A percentile compares a stretch with the other conserved stretches of the same genome.
phyloP scores from a whole-genome alignment of 2,888 invertebrate genomes.

The Clitarchus hookeri region DNA sequence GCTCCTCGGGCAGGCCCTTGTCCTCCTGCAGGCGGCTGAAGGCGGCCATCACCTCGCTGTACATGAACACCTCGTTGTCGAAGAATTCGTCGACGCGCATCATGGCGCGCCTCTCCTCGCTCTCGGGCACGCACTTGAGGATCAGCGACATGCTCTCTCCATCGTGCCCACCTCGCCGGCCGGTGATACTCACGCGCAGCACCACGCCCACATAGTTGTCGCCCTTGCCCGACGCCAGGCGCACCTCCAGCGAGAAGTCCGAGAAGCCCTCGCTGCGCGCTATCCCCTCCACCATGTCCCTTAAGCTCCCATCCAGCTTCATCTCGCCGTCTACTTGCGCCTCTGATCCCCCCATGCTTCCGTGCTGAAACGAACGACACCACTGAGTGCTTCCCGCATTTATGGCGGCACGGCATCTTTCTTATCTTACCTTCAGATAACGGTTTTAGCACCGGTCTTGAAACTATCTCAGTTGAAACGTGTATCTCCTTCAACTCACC shows the following conservation, averaged over 20 bases:
- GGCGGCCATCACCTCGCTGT: conserved; percentile 27
- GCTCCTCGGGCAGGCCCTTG: background rate
- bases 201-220: conserved; percentile 36
- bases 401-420: too few species aligned
- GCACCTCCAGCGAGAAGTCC: background rate
- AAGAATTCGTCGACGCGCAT: conserved; percentile 25
- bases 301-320: background rate
- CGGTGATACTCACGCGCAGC: conserved; percentile 22
- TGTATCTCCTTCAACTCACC: too few species aligned
- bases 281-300: background rate
- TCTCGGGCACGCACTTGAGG: conserved; percentile 29
- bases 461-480: too few species aligned
- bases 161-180: background rate
- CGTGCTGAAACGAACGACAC: too few species aligned
- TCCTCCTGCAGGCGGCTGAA: conserved; percentile 12
- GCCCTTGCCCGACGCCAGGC: conserved; percentile 18
- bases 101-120: conserved; percentile 19
- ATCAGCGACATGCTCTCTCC: conserved; percentile 18
- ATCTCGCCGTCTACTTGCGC: too few species aligned
- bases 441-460: too few species aligned
- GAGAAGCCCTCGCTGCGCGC: background rate
- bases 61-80: conserved; percentile 33
- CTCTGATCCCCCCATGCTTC: too few species aligned
- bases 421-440: too few species aligned
- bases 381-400: too few species aligned